These are phyloP conservation scores for Sesamia inferens DNA, from an alignment of 2,888 invertebrate genomes.

Conservation along the genomic window DNA sequence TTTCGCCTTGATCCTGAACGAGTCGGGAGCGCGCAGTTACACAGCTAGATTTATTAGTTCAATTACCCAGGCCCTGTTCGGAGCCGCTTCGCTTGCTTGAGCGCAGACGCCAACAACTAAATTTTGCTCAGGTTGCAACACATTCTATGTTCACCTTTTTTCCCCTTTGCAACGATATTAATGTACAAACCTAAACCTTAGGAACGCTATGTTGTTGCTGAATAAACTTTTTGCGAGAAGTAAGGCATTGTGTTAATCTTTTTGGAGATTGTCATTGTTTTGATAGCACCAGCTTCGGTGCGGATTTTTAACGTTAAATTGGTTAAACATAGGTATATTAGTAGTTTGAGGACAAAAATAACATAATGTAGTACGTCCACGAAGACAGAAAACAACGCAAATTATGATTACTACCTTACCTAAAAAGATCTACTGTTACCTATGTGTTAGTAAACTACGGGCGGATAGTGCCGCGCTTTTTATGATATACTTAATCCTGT, in stretches of 20 bases:
- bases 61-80: constrained; percentile 86
- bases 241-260: constrained; percentile 31
- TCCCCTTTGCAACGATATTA: constrained; percentile 63
- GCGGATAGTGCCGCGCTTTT: background rate
- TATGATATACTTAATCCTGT: background rate
- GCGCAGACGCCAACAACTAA: constrained; percentile 85
- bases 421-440: background rate
- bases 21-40: constrained; percentile 79
- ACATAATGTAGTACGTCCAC: background rate
- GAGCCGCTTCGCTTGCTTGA: constrained; percentile 82
- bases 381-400: no score
- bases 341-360: background rate
- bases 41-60: constrained; percentile 89
- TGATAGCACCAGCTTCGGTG: constrained; percentile 19
- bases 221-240: constrained; percentile 41
- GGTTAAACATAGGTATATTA: constrained; percentile 8
- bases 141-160: constrained; percentile 70
- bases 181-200: constrained; percentile 67
- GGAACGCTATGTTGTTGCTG: constrained; percentile 48
- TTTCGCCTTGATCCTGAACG: constrained; percentile 83
- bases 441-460: background rate
- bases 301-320: constrained; percentile 33
- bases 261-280: constrained; percentile 40
- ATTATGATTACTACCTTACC: background rate
- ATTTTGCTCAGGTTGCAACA: constrained; percentile 82